These are phyloP conservation scores for Microcaecilia unicolor DNA, from an alignment of 2,797 vertebrate genomes.

Conservation along the genomic window DNA sequence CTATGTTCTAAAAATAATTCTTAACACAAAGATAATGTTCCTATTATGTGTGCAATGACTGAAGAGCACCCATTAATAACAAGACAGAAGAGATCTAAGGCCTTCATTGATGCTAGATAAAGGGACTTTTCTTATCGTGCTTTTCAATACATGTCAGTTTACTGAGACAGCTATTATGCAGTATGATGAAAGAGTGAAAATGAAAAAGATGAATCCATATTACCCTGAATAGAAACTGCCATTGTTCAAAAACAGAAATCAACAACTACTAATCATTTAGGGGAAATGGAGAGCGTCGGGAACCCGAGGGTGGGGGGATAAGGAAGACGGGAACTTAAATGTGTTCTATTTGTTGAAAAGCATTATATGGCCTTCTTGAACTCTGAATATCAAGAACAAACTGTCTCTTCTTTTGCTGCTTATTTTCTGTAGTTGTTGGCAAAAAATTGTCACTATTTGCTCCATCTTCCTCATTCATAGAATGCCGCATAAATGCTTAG, in stretches of 20 bases:
- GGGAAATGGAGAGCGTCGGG: neutral
- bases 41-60: slow-evolving; percentile 18
- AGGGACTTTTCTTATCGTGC: slow-evolving; percentile 27
- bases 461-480: too few relatives aligned
- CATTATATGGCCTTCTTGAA: slow-evolving; percentile 9
- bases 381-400: slow-evolving; percentile 1
- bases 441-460: too few relatives aligned
- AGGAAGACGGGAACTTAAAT: slow-evolving; percentile 8
- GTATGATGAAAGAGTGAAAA: slow-evolving; percentile 27
- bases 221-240: slow-evolving; percentile 3
- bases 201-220: slow-evolving; percentile 6
- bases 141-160: slow-evolving; percentile 26
- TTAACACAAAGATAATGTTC: slow-evolving; percentile 16
- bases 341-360: slow-evolving; percentile 19
- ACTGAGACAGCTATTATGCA: slow-evolving; percentile 25
- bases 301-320: too few relatives aligned
- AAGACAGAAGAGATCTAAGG: slow-evolving; percentile 12
- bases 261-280: slow-evolving; percentile 9
- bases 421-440: slow-evolving; percentile 9
- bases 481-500: too few relatives aligned
- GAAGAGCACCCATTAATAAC: slow-evolving; percentile 10
- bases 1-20: neutral
- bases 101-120: slow-evolving; percentile 26
- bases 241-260: slow-evolving; percentile 1
- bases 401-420: too few relatives aligned